A percentile compares a stretch with the other conserved stretches of the same genome.
These are phyloP conservation scores for Urocynchramus pylzowi DNA, from an alignment of 2,113 vertebrate species.

Conservation along the genomic window DNA sequence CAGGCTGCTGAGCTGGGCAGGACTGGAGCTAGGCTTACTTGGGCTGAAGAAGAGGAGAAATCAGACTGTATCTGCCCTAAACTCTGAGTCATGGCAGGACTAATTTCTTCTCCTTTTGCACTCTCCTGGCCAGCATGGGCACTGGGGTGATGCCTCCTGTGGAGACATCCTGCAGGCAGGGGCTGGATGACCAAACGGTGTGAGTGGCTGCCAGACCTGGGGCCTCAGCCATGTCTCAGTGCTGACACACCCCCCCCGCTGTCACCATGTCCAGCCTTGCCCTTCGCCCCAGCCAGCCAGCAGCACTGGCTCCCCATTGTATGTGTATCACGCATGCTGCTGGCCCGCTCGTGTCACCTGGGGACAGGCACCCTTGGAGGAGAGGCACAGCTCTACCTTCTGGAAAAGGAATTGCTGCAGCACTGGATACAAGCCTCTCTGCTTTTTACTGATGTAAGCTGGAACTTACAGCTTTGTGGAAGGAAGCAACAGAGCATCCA, in stretches of 20 bases:
- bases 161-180: not conserved
- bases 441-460: not conserved
- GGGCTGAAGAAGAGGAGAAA: not conserved
- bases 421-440: not conserved
- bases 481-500: not conserved
- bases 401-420: not conserved
- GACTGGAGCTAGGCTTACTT: not conserved
- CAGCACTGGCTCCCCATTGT: not conserved
- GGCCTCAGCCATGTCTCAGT: not conserved
- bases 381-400: not conserved
- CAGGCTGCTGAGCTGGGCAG: not conserved
- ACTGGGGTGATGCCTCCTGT: not conserved
- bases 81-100: not conserved
- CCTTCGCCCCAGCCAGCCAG: fast-evolving
- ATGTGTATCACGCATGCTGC: not conserved
- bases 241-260: not conserved
- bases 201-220: not conserved
- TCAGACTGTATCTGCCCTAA: not conserved
- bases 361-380: not conserved
- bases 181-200: not conserved
- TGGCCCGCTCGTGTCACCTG: fast-evolving
- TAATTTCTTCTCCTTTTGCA: not conserved
- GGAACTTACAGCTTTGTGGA: not conserved
- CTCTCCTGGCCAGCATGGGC: not conserved
- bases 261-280: not conserved